Percentiles rank a stretch among this genome's conserved stretches.
Evolutionary conservation across 2,888 invertebrate species (phyloP).

Genomic region (Branchellion lobata): DNA sequence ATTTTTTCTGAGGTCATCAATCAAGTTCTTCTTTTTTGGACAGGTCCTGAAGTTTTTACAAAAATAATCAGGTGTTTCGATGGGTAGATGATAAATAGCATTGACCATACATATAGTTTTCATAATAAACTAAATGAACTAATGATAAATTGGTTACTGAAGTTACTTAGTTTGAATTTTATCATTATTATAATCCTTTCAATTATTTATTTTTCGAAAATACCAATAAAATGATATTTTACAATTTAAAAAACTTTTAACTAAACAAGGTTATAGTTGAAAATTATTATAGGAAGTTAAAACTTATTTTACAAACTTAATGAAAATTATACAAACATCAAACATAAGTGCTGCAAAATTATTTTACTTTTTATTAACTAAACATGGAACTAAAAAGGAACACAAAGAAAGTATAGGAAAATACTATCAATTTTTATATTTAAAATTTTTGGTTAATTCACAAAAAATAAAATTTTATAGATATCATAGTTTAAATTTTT

Average conservation of each 20-base stretch:
- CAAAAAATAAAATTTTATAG: no score
- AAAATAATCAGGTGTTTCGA: no score
- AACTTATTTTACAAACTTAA: not conserved
- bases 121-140: no score
- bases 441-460: not conserved
- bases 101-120: no score
- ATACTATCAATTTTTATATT: not conserved
- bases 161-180: no score
- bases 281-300: not conserved
- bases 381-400: not conserved
- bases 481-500: no score
- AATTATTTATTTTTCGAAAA: no score
- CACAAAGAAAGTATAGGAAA: not conserved
- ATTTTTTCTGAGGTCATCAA: constrained; percentile 28
- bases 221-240: not conserved
- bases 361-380: not conserved
- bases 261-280: not conserved
- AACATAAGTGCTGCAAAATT: not conserved
- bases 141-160: no score
- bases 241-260: not conserved
- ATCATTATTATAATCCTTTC: no score
- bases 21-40: not conserved
- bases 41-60: no score
- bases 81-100: no score
- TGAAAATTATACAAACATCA: no score